Evolutionary conservation across 2,113 vertebrate genomes (phyloP).

Genomic region (Silurus glanis): DNA sequence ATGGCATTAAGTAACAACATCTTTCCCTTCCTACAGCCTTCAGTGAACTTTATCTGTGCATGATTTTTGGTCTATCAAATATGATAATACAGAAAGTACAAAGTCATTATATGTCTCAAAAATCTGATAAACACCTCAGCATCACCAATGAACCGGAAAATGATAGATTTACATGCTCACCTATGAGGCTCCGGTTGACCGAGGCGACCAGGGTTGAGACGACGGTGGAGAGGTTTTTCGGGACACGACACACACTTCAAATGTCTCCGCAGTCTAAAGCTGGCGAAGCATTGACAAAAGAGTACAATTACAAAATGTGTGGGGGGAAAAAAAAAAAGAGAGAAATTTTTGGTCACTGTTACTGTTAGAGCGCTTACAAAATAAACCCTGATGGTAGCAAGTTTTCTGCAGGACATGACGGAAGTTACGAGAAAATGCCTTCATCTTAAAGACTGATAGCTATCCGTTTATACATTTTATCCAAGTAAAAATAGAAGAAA

Average conservation of each 20-base stretch:
- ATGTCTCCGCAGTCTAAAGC: constrained; percentile 41
- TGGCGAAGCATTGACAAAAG: background rate
- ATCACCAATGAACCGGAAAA: no score
- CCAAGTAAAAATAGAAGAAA: background rate
- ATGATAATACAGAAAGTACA: background rate
- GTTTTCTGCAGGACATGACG: background rate
- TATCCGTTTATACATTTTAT: background rate
- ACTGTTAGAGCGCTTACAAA: background rate
- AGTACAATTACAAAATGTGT: background rate
- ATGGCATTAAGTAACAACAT: background rate
- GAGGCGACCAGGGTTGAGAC: constrained; percentile 43
- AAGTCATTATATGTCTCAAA: no score
- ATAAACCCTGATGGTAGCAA: background rate
- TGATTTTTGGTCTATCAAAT: background rate
- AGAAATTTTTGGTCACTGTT: no score
- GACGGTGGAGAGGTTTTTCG: constrained; percentile 16
- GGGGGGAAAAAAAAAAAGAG: background rate
- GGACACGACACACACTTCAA: constrained; percentile 40
- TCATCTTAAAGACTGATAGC: background rate
- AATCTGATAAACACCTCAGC: background rate
- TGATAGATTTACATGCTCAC: constrained; percentile 23
- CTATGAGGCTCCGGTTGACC: constrained; percentile 49
- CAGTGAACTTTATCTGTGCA: background rate
- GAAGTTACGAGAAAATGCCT: background rate
- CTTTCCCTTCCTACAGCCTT: background rate